Evolutionary conservation across 2,888 invertebrate genomes (phyloP), one percentile per base, ranked within the genome.

Genomic region (Ephialtes manifestator): DNA sequence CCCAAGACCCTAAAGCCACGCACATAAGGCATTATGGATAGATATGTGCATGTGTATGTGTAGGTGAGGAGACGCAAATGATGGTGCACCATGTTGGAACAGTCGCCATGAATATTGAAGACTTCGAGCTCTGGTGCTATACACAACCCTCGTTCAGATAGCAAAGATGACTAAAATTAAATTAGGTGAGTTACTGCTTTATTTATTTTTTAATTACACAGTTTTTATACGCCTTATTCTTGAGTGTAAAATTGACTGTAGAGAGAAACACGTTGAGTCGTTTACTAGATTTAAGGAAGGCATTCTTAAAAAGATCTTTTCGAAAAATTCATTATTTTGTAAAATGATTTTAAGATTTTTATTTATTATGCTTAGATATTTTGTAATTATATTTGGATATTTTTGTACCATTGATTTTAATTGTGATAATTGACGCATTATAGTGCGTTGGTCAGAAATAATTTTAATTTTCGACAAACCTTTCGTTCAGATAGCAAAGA

Each of bases 41-140:
- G 8, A 63, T 63, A 48, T 51, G n/a, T 70, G 31, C 39, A n/a
- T 35, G 31, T 31, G 51, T 3, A 24, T 43, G 43, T 13, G 39
- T 11, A 35, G 4, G 31, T 46, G 46, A 20, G 46, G n/a, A 20
- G n/a, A 71, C 15, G 53, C 60, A 35, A 71, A 71, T 71, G 51
- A 71, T 24, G 71, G 35, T n/a, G 60, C 46, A 18, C 20, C 46
- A 71, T 71, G 77, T 51, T 68, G 68, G 60, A 63, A 71, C 79
- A 53, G 71, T 71, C 70, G 79, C 39, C 43, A 80, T 65, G 60
- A 80, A 65, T 72, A 80, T 72, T 72, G 53, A 72, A 79, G 46
- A 39, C 15, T 53, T 35, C 15, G 76, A 20, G 53, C 48, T 48
- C 7, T 28, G 2, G 10, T 24, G 24, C 24, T 24, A 51, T 48